These are phyloP conservation scores for Phoebastria nigripes DNA, from an alignment of 2,797 vertebrate genomes.

Conservation along the genomic window DNA sequence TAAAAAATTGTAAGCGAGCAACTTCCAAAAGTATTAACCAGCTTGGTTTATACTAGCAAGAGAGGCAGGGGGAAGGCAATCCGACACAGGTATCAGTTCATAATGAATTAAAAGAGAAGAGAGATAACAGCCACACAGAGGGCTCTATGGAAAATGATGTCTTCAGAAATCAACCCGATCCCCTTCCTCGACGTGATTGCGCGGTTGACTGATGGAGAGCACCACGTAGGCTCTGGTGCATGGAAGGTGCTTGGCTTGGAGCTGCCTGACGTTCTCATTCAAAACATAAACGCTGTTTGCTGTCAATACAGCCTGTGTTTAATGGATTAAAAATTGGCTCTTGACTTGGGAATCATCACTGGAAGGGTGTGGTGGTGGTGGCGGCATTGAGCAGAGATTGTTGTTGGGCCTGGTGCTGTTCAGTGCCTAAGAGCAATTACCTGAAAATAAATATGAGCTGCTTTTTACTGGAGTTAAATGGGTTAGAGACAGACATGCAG, in stretches of 20 bases:
- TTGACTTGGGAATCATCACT: neutral
- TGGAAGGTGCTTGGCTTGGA: neutral
- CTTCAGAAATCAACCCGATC: neutral
- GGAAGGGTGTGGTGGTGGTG: neutral
- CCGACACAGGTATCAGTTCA: rapidly evolving
- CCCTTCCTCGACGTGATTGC: too few relatives aligned
- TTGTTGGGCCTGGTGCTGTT: too few relatives aligned
- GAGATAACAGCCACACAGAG: too few relatives aligned
- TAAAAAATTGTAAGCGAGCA: neutral
- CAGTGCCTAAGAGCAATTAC: neutral
- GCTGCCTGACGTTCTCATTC: neutral
- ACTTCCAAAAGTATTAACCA: too few relatives aligned
- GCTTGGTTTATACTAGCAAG: neutral
- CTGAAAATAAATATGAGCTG: neutral
- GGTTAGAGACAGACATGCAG: neutral
- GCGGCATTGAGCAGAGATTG: neutral
- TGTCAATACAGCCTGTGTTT: rapidly evolving
- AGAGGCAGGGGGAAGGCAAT: neutral
- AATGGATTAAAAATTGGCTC: neutral
- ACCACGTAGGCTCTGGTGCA: neutral
- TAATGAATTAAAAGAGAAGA: neutral
- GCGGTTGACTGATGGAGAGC: neutral
- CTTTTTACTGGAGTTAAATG: too few relatives aligned
- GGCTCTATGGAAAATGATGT: neutral
- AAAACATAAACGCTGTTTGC: rapidly evolving